Base-by-base conservation (phyloP, 2,113 vertebrate genomes). In the Myocastor coypus region DNA sequence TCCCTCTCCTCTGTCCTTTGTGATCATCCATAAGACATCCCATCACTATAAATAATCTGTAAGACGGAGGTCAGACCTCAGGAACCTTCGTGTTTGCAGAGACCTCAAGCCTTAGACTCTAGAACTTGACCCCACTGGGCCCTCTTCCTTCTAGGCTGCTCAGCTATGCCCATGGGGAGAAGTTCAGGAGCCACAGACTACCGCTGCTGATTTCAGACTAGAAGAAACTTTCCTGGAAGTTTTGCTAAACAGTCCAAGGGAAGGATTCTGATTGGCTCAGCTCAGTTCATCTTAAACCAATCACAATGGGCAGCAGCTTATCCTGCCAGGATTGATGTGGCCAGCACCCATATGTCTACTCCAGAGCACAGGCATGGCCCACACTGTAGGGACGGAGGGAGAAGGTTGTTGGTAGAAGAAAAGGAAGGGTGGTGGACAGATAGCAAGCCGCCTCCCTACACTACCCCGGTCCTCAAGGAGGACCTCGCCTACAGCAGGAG, bases 261-360 rank as follows among this genome's bases (percentile, higher is more conserved):
- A 83, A 90, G 50, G n/a, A 63, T 42, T 83, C 85, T 40, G 95
- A 77, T 64, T 81, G 77, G 63, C 19, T 37, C 78, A n/a, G 57
- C 89, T 57, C 37, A 6, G 30, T n/a, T 59, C 84, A 71, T 42
- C 81, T 57, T 69, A 26, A 37, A 40, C 63, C 92, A 80, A 40
- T 91, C 59, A 37, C 46, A 2, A 30, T 20, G 66, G 40, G 40
- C 71, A 82, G 17, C 7, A 34, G 66, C n/a, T 30, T 3, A 52
- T 34, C 5, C 9, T 7, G 30, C 52, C 14, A 16, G 12, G 12
- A 63, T 37, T 78, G 63, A 52, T 86, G 82, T 69, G 92, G 28
- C 7, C 22, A 85, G 7, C 3, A 1, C 19, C 9, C 0, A n/a
- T 2, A 0, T 40, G 64, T 61, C 69, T 30, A 14, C 37, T 16